A percentile compares a stretch with the other conserved stretches of the same genome.
These are phyloP conservation scores for Strigops habroptila DNA, from an alignment of 2,113 vertebrate species.

Conservation along the genomic window DNA sequence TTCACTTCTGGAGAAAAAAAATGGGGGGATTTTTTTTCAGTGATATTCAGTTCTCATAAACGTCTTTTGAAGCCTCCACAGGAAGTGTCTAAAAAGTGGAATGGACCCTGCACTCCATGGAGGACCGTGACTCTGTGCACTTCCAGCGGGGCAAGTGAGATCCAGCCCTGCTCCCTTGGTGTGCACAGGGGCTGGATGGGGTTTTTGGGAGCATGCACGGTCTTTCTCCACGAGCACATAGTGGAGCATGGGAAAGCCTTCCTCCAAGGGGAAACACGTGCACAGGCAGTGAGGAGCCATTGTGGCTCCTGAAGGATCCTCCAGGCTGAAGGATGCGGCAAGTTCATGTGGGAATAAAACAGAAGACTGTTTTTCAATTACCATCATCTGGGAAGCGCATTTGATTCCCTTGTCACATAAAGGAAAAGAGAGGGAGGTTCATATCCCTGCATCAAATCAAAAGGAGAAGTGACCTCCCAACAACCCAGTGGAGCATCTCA, in stretches of 20 bases:
- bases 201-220: accelerated
- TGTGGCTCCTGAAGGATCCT: neutral
- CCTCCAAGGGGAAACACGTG: accelerated
- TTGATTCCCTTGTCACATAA: neutral
- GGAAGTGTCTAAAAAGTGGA: neutral
- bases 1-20: neutral
- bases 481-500: neutral
- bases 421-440: neutral
- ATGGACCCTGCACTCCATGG: accelerated
- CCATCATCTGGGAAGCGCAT: neutral
- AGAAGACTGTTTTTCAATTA: neutral
- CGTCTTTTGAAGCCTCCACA: neutral
- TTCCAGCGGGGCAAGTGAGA: neutral
- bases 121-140: accelerated
- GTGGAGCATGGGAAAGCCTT: neutral
- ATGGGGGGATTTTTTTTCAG: neutral
- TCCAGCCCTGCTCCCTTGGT: neutral
- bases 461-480: neutral
- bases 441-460: accelerated
- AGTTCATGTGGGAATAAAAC: neutral
- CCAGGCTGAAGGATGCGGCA: neutral
- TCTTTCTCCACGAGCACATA: neutral
- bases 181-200: accelerated
- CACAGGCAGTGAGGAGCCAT: neutral
- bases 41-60: neutral